phyloP scores from a whole-genome alignment of 2,113 vertebrate species.

The Oncorhynchus keta region DNA sequence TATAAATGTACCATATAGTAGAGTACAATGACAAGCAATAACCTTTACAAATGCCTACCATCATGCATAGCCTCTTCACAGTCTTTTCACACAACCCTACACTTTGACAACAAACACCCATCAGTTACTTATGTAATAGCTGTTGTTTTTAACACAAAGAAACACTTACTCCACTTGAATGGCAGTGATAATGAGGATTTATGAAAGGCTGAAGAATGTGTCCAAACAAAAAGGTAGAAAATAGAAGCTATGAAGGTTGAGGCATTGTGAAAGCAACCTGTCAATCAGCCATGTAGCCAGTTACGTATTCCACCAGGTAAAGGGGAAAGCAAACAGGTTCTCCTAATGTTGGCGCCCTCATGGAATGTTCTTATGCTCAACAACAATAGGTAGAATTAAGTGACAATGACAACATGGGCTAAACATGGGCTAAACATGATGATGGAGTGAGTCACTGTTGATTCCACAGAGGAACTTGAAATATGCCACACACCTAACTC shows the following conservation, averaged over 20 bases:
- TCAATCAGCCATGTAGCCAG: neutral
- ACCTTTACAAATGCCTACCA: neutral
- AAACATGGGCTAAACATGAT: neutral
- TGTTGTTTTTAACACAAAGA: neutral
- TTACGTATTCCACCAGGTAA: neutral
- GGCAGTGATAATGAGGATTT: neutral
- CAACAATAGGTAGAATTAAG: neutral
- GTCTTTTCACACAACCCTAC: neutral
- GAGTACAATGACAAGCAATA: no score
- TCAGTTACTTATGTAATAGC: conserved; percentile 2
- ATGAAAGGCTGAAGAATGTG: neutral
- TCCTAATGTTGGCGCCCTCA: neutral
- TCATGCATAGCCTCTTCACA: neutral
- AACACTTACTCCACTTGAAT: neutral
- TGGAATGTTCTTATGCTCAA: neutral
- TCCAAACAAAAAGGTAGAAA: neutral
- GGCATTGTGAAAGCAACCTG: neutral
- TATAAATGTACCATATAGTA: no score
- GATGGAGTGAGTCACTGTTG: neutral
- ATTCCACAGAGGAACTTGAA: neutral
- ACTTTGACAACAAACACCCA: neutral
- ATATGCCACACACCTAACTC: neutral
- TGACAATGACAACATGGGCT: neutral
- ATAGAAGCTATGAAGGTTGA: neutral
- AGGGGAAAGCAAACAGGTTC: conserved; percentile 1